Base-by-base conservation (phyloP, 2,797 vertebrate species). In the Cheirogaleus major region DNA sequence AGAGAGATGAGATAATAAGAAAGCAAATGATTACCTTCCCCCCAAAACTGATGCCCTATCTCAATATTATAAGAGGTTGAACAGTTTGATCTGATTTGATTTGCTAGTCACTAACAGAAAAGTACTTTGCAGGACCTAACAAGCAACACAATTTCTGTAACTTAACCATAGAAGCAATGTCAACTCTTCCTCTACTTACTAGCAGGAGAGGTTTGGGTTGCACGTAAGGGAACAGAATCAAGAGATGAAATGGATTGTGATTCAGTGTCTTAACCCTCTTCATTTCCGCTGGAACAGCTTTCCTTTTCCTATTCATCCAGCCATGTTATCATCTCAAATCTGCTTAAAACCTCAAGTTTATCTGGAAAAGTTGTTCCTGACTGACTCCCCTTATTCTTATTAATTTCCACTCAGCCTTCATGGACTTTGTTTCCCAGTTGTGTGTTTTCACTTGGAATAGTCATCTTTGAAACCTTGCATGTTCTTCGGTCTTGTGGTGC, bases 1-100 rank as follows among this genome's bases (percentile, higher is more conserved):
- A 59, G 80, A 79, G 67, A 97, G 48, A 41, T 45, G n/a, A n/a
- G 27, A 81, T 48, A 83, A 61, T 57, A 82, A 78, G 32, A 95
- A 90, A 89, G 23, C 23, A 61, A 86, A 93, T 14, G 27, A 41
- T 43, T 83, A 92, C 2, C 2, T 67, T 45, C 27, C 41, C 4
- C 9, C 5, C 9, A 0, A 85, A 95, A 81, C 5, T 17, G 72
- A 48, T 10, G 15, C 45, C 75, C 75, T 90, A 17, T 84, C 55
- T 92, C 92, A 55, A 67, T 12, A 43, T 90, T 61, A 13, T 57
- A 63, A 78, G 30, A 78, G 8, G 55, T 63, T 75, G 57, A 92
- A 81, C 7, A 52, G 4, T 93, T 79, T 76, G 89, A 92, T 90
- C 13, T 92, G 63, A 82, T 92, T 75, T 55, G n/a, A 55, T 43